Conservation (phyloP, 2,888 invertebrate species). For the Agrochola lychnidis region DNA sequence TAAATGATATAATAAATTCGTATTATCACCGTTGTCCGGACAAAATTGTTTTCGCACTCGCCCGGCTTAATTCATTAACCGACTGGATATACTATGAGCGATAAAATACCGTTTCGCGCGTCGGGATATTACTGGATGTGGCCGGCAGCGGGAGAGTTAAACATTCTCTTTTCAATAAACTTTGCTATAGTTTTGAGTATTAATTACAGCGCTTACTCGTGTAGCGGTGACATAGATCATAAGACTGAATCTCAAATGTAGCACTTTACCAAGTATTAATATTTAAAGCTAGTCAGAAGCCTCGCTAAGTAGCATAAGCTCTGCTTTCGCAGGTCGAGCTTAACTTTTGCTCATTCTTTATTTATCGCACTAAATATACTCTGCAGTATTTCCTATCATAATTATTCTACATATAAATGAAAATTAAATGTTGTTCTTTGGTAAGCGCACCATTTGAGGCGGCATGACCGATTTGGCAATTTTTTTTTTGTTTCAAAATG, state of each 20-base stretch:
- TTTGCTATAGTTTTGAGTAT: constrained; percentile 17
- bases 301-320: constrained; percentile 14
- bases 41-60: constrained; percentile 85
- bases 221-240: background rate
- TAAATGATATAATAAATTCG: constrained; percentile 89
- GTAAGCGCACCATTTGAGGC: too few species aligned
- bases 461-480: too few species aligned
- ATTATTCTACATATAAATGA: background rate
- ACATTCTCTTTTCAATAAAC: constrained; percentile 48
- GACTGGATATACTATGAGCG: constrained; percentile 77
- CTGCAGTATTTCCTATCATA: background rate
- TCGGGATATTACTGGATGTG: constrained; percentile 52
- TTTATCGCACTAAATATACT: constrained; percentile 15
- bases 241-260: constrained; percentile 23
- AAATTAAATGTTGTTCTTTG: too few species aligned
- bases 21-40: constrained; percentile 83
- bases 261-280: constrained; percentile 34
- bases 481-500: too few species aligned
- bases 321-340: background rate
- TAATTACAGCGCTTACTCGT: constrained; percentile 2
- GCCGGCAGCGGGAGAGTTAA: constrained; percentile 31
- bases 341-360: constrained; percentile 27
- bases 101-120: constrained; percentile 68
- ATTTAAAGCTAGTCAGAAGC: constrained; percentile 31
- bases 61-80: constrained; percentile 85